Evolutionary conservation across 2,888 invertebrate species (phyloP).

Genomic region (Lasioglossum zephyrum): DNA sequence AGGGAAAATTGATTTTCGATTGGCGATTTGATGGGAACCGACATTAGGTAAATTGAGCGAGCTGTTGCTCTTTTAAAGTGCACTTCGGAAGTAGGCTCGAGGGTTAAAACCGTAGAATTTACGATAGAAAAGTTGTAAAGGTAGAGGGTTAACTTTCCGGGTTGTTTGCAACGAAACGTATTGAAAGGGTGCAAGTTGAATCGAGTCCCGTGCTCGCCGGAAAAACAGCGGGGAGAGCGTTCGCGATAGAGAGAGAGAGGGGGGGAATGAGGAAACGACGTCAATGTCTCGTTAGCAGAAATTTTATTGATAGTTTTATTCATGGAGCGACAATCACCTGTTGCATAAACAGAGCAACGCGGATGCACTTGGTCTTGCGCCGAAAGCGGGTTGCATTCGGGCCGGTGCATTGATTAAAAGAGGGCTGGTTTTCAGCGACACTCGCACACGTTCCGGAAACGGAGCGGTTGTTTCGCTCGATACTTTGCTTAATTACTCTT

Average conservation of each 20-base stretch:
- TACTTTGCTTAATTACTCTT: slow-evolving; percentile 1
- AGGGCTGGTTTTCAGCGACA: not conserved
- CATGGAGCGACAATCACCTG: slow-evolving; percentile 67
- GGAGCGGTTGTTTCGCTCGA: not conserved
- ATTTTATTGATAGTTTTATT: slow-evolving; percentile 71
- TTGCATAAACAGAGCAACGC: slow-evolving; percentile 70
- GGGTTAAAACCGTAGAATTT: not conserved
- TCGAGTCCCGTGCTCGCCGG: not conserved
- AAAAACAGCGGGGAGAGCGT: not conserved
- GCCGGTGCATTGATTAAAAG: slow-evolving; percentile 45
- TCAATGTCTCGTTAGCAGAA: slow-evolving; percentile 65
- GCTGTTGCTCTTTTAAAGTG: not conserved
- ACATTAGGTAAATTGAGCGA: not conserved
- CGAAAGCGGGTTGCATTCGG: slow-evolving; percentile 45
- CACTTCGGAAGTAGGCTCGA: not conserved
- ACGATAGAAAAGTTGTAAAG: not conserved
- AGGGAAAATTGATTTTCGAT: not conserved
- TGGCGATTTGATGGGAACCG: not conserved
- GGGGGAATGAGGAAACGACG: not conserved
- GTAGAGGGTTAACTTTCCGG: not conserved
- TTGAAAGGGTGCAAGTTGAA: not conserved
- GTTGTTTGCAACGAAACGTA: not conserved
- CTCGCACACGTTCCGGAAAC: not conserved
- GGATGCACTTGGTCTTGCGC: slow-evolving; percentile 49
- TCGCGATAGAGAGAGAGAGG: not conserved